Base-by-base conservation (phyloP, 2,888 invertebrate species). In the Meganola albula region DNA sequence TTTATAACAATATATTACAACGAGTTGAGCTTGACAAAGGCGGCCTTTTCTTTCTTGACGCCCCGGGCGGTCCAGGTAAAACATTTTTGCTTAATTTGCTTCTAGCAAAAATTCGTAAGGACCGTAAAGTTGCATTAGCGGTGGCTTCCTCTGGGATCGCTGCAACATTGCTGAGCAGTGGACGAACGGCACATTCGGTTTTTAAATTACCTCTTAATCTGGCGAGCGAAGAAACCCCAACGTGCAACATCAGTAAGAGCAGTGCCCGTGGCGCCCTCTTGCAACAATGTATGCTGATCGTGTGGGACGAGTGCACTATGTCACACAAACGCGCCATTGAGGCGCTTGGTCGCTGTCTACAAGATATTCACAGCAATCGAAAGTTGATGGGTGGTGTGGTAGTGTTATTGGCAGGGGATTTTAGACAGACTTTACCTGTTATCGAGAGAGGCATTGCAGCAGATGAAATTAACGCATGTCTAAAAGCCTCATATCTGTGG, bases 261-360 rank as follows among this genome's bases (percentile, higher is more conserved):
- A 47, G 47, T 38, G 27, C 26, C 24, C 38, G 46, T 6, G 45
- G 47, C 27, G 18, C 24, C 11, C 28, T 49, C 1, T 41, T 55
- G 32, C 43, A 41, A 26, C 35, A 54, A 11, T 48, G 47, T 16
- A 38, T 12, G 24, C 27, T 48, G 21, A 41, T 56, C 3, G 44
- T 53, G 6, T 55, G 53, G 47, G 52, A 54, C 18, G 51, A 58
- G 28, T 48, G 57, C 35, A 54, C 53, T 6, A 43, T 45, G 43
- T 27, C 42, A 10, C 44, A 41, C 24, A 45, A 39, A 27, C 24
- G 38, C 22, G 42, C 37, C 10, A 33, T 44, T 7, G 40, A 46
- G 20, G 41, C 43, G 11, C 29, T 49, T 16, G 24, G 41, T 35
- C 27, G 40, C 9, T 25, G 25, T 12, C 25, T 48, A 23, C 31